phyloP scores from a whole-genome alignment of 2,888 invertebrate species.

The Dinocampus coccinellae region DNA sequence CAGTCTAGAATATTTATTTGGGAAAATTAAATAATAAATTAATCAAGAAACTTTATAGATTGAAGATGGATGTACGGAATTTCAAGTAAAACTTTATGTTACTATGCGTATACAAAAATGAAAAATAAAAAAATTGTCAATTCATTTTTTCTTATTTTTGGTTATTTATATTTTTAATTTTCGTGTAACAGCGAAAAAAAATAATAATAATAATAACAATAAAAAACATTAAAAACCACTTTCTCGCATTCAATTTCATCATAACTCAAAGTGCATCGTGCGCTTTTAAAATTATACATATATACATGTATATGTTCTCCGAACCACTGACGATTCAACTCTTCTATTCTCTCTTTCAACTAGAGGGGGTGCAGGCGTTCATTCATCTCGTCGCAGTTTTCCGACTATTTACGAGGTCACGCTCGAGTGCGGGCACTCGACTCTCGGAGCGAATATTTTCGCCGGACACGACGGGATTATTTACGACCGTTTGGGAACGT shows the following conservation, averaged over 20 bases:
- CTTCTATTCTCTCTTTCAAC: slow-evolving; percentile 25
- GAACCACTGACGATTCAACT: neutral
- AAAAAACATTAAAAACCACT: neutral
- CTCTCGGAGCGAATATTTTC: slow-evolving; percentile 33
- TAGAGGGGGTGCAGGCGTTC: slow-evolving; percentile 16
- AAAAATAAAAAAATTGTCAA: no score
- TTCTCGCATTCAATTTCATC: neutral
- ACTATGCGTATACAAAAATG: neutral
- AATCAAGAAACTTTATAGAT: no score
- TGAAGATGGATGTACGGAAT: no score
- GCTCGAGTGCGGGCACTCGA: slow-evolving; percentile 25
- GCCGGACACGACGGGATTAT: slow-evolving; percentile 34
- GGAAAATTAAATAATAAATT: no score
- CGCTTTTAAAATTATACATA: neutral
- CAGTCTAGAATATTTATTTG: no score
- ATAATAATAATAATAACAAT: no score
- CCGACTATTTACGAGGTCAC: slow-evolving; percentile 39
- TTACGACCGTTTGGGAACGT: slow-evolving; percentile 34
- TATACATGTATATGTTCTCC: neutral
- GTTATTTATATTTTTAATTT: neutral
- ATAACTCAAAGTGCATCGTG: neutral
- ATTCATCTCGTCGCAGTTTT: slow-evolving; percentile 35
- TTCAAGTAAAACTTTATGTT: no score
- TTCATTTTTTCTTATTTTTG: neutral
- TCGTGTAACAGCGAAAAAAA: neutral